Evolutionary conservation across 2,113 vertebrate genomes (phyloP).

Genomic region (Empidonax traillii): DNA sequence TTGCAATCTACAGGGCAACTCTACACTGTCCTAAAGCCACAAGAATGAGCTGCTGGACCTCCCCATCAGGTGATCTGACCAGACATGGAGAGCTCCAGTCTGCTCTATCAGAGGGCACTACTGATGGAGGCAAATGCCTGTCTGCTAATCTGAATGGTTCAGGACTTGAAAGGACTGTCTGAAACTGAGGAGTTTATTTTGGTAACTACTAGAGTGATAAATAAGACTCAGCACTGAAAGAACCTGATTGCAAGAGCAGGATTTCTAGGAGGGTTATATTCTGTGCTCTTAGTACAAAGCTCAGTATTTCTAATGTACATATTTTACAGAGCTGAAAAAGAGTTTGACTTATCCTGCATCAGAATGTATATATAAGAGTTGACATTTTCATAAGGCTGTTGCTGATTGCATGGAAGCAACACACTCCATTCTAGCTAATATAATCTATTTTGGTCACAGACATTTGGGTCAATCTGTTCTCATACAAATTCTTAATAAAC

Average conservation of each 20-base stretch:
- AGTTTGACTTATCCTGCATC: slow-evolving; percentile 22
- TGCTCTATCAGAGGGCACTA: slow-evolving; percentile 4
- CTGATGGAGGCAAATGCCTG: background rate
- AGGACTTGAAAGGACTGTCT: slow-evolving; percentile 19
- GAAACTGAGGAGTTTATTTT: slow-evolving; percentile 34
- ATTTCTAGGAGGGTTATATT: background rate
- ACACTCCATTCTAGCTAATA: slow-evolving; percentile 47
- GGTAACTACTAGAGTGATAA: background rate
- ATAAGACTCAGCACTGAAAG: background rate
- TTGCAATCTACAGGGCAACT: background rate
- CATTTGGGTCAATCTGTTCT: slow-evolving; percentile 71
- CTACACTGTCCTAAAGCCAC: background rate
- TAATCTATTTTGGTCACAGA: slow-evolving; percentile 56
- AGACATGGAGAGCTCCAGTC: background rate
- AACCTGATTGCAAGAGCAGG: background rate
- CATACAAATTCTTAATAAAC: slow-evolving; percentile 66
- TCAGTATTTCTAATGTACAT: background rate
- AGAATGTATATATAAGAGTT: slow-evolving; percentile 24
- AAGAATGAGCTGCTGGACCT: background rate
- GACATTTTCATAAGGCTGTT: slow-evolving; percentile 56
- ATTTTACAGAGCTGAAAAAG: background rate
- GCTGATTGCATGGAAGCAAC: slow-evolving; percentile 41
- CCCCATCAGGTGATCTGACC: background rate
- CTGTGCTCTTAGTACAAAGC: background rate
- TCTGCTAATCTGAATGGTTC: slow-evolving; percentile 32